Percentiles rank a stretch among this genome's conserved stretches.
phyloP scores from a whole-genome alignment of 2,888 invertebrate genomes.

The Phoronis australis region DNA sequence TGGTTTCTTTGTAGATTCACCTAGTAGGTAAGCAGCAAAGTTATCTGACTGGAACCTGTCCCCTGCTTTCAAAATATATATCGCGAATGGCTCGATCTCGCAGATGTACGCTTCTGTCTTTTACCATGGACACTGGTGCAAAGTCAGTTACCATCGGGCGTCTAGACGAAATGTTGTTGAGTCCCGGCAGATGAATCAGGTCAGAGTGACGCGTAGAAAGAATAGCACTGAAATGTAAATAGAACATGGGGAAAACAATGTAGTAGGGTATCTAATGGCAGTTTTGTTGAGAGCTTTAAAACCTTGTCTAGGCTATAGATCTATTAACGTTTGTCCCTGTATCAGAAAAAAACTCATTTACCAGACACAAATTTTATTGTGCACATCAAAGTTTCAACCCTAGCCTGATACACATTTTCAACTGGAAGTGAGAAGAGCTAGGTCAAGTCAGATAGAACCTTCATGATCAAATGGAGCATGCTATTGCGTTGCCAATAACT shows the following conservation, averaged over 20 bases:
- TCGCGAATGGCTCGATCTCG: constrained; percentile 45
- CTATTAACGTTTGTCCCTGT: too few relatives aligned
- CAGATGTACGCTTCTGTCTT: too few relatives aligned
- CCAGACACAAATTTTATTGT: too few relatives aligned
- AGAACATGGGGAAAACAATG: not conserved
- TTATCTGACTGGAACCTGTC: constrained; percentile 29
- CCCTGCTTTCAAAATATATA: constrained; percentile 41
- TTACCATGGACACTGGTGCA: constrained; percentile 23
- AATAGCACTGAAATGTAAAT: constrained; percentile 29
- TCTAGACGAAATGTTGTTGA: constrained; percentile 28
- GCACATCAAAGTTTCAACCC: too few relatives aligned
- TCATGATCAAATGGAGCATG: too few relatives aligned
- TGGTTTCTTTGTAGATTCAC: not conserved
- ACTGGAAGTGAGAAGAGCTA: too few relatives aligned
- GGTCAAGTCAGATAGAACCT: too few relatives aligned
- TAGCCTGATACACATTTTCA: too few relatives aligned
- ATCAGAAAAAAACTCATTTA: too few relatives aligned
- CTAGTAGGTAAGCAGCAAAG: not conserved
- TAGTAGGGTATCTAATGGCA: not conserved
- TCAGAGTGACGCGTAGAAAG: constrained; percentile 39
- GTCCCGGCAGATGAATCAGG: constrained; percentile 34
- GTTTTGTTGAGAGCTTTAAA: not conserved
- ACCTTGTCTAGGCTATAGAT: too few relatives aligned
- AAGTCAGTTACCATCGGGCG: constrained; percentile 23
- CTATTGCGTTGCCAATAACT: too few relatives aligned